phyloP scores from a whole-genome alignment of 2,888 invertebrate species.

The Glaucopsyche alexis region DNA sequence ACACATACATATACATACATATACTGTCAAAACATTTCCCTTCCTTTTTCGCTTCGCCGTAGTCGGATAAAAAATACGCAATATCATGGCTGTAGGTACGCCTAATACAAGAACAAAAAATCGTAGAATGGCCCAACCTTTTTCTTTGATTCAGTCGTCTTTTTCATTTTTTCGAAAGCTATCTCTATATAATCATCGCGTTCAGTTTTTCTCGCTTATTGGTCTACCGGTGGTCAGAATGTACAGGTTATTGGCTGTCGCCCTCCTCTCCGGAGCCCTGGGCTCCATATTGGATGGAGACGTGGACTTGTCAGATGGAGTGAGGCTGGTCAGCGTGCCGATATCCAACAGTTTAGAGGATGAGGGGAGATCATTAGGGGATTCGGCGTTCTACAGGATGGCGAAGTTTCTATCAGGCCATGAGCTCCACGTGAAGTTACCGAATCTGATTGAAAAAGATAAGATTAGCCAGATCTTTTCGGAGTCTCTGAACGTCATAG shows the following conservation, averaged over 20 bases:
- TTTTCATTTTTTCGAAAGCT: slow-evolving; percentile 76
- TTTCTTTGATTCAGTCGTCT: slow-evolving; percentile 54
- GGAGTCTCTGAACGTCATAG: slow-evolving; percentile 74
- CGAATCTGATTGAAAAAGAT: slow-evolving; percentile 83
- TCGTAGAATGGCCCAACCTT: slow-evolving; percentile 51
- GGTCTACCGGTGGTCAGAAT: slow-evolving; percentile 60
- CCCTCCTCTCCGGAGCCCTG: slow-evolving; percentile 46
- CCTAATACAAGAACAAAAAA: slow-evolving; percentile 30
- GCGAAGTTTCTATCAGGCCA: slow-evolving; percentile 85
- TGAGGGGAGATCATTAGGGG: slow-evolving; percentile 71
- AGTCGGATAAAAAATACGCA: background rate
- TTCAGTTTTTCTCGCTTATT: slow-evolving; percentile 67
- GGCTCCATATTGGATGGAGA: slow-evolving; percentile 69
- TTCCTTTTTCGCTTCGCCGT: too few relatives aligned
- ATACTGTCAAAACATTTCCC: too few relatives aligned
- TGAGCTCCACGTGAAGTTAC: slow-evolving; percentile 85
- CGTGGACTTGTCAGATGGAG: slow-evolving; percentile 81
- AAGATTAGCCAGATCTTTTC: slow-evolving; percentile 81
- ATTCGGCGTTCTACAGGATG: slow-evolving; percentile 78
- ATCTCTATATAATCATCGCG: slow-evolving; percentile 64
- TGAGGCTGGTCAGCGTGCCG: slow-evolving; percentile 80
- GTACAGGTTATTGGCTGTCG: slow-evolving; percentile 52
- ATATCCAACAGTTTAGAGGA: slow-evolving; percentile 71
- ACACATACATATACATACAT: too few relatives aligned
- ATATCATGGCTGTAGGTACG: background rate